A percentile compares a stretch with the other conserved stretches of the same genome.
Evolutionary conservation across 2,888 invertebrate species (phyloP).

Genomic region (Lochmaea capreae): DNA sequence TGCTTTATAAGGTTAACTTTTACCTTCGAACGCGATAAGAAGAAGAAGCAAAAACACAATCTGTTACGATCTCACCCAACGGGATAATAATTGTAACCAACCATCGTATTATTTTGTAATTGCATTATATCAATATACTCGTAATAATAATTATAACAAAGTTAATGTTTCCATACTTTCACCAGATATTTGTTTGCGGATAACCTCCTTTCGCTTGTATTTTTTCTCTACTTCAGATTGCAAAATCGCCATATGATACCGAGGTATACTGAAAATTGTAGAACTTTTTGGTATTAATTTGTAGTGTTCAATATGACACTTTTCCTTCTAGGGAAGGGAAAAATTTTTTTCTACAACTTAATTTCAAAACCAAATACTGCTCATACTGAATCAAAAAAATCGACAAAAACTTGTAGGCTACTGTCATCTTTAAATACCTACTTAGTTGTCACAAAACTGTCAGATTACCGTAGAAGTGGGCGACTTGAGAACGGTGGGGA

Average conservation of each 20-base stretch:
- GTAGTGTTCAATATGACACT: too few species aligned
- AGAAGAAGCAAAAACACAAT: not conserved
- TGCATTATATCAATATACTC: constrained; percentile 36
- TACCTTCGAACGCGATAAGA: constrained; percentile 12
- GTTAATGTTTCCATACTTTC: constrained; percentile 37
- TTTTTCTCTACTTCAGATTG: constrained; percentile 7
- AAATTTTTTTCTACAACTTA: too few species aligned
- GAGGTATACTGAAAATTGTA: not conserved
- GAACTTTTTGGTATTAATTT: too few species aligned
- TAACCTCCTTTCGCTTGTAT: constrained; percentile 40
- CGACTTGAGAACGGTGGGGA: too few species aligned
- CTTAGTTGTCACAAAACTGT: too few species aligned
- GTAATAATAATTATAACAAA: constrained; percentile 40
- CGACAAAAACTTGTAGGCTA: too few species aligned
- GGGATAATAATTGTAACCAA: constrained; percentile 4
- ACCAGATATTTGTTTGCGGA: constrained; percentile 28
- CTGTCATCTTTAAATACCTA: too few species aligned
- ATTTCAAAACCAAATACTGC: too few species aligned
- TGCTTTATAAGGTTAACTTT: constrained; percentile 7
- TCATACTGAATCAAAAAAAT: too few species aligned
- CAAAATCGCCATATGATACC: constrained; percentile 6
- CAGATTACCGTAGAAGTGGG: too few species aligned
- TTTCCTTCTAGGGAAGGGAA: too few species aligned
- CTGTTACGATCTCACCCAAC: not conserved
- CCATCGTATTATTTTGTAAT: constrained; percentile 34